Base-by-base conservation (phyloP, 2,113 vertebrate species). In the Myrmecobius fasciatus region DNA sequence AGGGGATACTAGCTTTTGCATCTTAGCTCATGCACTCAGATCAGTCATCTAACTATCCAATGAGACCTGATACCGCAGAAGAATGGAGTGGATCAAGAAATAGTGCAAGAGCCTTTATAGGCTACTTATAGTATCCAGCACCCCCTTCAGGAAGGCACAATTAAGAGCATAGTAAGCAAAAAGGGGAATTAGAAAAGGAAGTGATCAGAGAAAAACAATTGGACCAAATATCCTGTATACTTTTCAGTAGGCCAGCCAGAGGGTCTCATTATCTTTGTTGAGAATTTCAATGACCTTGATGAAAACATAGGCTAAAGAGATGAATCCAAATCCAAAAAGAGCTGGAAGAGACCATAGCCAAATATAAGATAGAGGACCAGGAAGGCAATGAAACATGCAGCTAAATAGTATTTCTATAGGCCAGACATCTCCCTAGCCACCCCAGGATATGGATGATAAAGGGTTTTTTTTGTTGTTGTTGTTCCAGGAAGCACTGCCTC, bases 161-260 rank as follows among this genome's bases (percentile, higher is more conserved):
- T 99, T 98, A n/a, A 67, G 11, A 4, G 94, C 98, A 0, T 99
- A 99, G 98, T 99, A 99, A 96, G 12, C 31, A 14, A 31, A 36
- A 99, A 99, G 0, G 99, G 99, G 97, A 99, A 99, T 99, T 99
- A 99, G 98, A 99, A 99, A 96, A 99, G 99, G 98, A 99, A 99
- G 47, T 99, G 98, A 91, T 99, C 99, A 0, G 99, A 99, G 99
- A 99, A 99, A 98, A 99, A 99, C 99, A 0, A 98, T 99, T 0
- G 99, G 8, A 28, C 99, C 99, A 98, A 99, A 99, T 93, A 99
- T 94, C 0, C 99, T 99, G 0, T 99, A 99, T 53, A 99, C 99
- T 96, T 99, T 99, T 99, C 99, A 99, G 97, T 99, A 99, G 0
- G 99, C 99, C 97, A 99, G 98, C 99, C 99, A 99, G 94, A 97